Percentiles rank a stretch among this genome's conserved stretches.
These are phyloP conservation scores for Zaprionus africanus DNA, from an alignment of 1,140 invertebrate species.

Conservation along the genomic window DNA sequence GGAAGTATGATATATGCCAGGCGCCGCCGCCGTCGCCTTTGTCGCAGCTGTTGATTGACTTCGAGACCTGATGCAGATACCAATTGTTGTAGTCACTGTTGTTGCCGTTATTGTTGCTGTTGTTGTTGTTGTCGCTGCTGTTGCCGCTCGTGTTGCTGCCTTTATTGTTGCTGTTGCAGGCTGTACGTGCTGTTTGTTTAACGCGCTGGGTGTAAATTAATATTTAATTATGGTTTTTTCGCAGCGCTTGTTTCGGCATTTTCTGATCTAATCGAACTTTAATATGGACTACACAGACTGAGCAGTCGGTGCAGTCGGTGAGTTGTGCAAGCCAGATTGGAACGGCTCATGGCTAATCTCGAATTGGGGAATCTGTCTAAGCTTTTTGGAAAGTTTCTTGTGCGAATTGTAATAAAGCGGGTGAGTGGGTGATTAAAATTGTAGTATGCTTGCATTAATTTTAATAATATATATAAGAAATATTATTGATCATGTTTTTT, in stretches of 20 bases:
- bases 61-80: conserved; percentile 42
- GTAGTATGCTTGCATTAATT: neutral
- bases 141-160: conserved; percentile 22
- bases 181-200: conserved; percentile 75
- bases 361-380: conserved; percentile 25
- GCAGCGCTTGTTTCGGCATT: conserved; percentile 57
- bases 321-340: conserved; percentile 48
- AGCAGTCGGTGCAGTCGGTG: conserved; percentile 31
- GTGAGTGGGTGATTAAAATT: neutral
- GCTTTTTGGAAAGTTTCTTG: conserved; percentile 9
- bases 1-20: conserved; percentile 57
- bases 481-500: neutral
- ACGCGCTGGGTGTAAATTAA: conserved; percentile 77
- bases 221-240: conserved; percentile 78
- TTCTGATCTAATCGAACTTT: conserved; percentile 67
- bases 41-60: conserved; percentile 56
- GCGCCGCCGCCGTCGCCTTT: conserved; percentile 44
- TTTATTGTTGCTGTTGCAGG: conserved; percentile 42
- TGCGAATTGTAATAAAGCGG: neutral
- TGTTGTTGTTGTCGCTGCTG: conserved; percentile 10
- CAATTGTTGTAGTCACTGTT: conserved; percentile 45
- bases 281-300: conserved; percentile 55
- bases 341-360: conserved; percentile 9
- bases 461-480: neutral
- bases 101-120: conserved; percentile 22